phyloP scores from a whole-genome alignment of 2,888 invertebrate species.

The Cecidostiba fungosa region DNA sequence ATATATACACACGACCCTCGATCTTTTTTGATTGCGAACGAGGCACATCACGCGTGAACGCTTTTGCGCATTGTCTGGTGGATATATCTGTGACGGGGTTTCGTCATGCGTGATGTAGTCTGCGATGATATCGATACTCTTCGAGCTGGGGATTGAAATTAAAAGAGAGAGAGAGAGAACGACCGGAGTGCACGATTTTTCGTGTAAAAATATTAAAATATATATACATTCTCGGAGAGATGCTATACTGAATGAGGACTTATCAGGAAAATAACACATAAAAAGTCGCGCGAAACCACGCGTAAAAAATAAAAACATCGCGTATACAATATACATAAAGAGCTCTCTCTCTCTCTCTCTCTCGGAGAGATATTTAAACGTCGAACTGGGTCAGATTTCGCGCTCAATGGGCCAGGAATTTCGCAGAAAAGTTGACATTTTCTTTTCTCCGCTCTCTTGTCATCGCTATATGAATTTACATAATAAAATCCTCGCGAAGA shows the following conservation, averaged over 20 bases:
- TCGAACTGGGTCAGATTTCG: conserved; percentile 55
- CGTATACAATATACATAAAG: not conserved
- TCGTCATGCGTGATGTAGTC: not conserved
- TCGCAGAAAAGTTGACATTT: conserved; percentile 29
- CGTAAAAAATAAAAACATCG: not conserved
- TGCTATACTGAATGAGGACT: no score
- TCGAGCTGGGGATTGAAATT: not conserved
- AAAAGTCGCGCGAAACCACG: not conserved
- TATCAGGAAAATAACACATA: not conserved
- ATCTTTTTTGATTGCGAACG: not conserved
- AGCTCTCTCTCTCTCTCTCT: no score
- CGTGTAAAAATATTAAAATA: not conserved
- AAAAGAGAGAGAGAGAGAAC: no score
- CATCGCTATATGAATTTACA: not conserved
- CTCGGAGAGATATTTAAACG: not conserved
- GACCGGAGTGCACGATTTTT: not conserved
- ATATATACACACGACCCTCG: not conserved
- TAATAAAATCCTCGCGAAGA: not conserved
- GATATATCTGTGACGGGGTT: not conserved
- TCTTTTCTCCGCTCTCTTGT: conserved; percentile 18
- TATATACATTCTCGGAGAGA: no score
- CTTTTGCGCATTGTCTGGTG: conserved; percentile 14
- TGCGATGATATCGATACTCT: not conserved
- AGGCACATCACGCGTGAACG: conserved; percentile 1
- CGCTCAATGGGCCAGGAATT: conserved; percentile 44